These are phyloP conservation scores for Nyctibius grandis DNA, from an alignment of 2,797 vertebrate genomes.

Conservation along the genomic window DNA sequence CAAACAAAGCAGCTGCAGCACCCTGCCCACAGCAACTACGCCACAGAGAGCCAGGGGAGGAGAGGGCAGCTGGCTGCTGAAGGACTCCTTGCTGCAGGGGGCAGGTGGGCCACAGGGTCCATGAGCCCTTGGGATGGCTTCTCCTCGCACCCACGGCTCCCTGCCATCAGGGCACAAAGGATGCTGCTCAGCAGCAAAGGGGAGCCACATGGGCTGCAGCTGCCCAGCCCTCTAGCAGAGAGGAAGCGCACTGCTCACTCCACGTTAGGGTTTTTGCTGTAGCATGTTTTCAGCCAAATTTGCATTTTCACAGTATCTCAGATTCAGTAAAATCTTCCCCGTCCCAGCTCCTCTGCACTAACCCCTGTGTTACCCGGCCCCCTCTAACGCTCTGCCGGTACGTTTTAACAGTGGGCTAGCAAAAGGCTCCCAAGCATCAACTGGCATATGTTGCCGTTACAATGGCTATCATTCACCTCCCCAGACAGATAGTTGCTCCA, in stretches of 20 bases:
- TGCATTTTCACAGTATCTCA: not conserved
- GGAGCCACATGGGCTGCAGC: not conserved
- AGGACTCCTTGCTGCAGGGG: not conserved
- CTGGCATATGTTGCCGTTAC: rapidly evolving
- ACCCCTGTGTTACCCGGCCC: rapidly evolving
- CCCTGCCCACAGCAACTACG: not conserved
- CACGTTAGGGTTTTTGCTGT: not conserved
- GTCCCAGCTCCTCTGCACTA: not conserved
- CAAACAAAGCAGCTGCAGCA: constrained; percentile 40
- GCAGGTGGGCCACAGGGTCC: rapidly evolving
- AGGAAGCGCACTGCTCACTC: not conserved
- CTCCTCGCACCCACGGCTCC: rapidly evolving
- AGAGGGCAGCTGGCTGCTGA: not conserved
- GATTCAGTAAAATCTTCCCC: not conserved
- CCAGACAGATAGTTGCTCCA: not conserved
- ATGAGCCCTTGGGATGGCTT: rapidly evolving
- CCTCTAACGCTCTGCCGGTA: not conserved
- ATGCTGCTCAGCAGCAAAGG: not conserved
- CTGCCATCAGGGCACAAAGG: not conserved
- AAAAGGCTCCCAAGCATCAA: not conserved
- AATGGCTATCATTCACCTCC: rapidly evolving
- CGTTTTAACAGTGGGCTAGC: not conserved
- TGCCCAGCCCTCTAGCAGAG: not conserved
- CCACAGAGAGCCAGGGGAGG: not conserved
- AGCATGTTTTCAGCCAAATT: not conserved